Base-by-base conservation (phyloP, 2,888 invertebrate species). In the Gnatocerus cornutus region DNA sequence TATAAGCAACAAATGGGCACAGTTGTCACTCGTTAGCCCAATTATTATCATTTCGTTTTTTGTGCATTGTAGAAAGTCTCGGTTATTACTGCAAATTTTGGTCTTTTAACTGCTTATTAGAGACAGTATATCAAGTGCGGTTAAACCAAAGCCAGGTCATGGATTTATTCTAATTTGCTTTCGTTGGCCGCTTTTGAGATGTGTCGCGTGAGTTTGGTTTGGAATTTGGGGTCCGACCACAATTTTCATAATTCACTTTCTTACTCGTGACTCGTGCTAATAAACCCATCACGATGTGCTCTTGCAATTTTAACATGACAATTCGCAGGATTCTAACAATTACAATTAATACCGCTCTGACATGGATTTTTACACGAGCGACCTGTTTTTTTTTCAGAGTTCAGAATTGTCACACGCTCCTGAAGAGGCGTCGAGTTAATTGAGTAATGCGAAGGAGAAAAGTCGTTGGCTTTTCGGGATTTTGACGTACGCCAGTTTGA, bases 61-160 rank as follows among this genome's bases (percentile, higher is more conserved):
- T 55, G 30, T 30, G 12, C n/a, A n/a, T 10, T 56, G 37, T 59
- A 59, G 59, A 59, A 59, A 59, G 59, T 59, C 30, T 21, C 10
- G n/a, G 29, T 50, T 50, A 50, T 50, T 46, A 16, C 27, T n/a
- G 21, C 14, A 10, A 29, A 59, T 45, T 59, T 59, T 45, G 45
- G 59, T 30, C 27, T 43, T 56, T 59, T 30, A 59, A 59, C 59
- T 59, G 45, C 59, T 59, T 46, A 59, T 59, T 59, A 59, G 45
- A 59, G 59, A 59, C 59, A 59, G 59, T 59, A 59, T 59, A 59
- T 59, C 59, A 59, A 59, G 45, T 59, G 45, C 27, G 59, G 59
- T 59, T 59, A 59, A 43, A 58, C 45, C 29, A 59, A 58, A 58
- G 59, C 29, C 58, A n/a, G 45, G 58, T 46, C 45, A 59, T 59